These are phyloP conservation scores for Fabriciana adippe DNA, from an alignment of 2,888 invertebrate genomes.

Conservation along the genomic window DNA sequence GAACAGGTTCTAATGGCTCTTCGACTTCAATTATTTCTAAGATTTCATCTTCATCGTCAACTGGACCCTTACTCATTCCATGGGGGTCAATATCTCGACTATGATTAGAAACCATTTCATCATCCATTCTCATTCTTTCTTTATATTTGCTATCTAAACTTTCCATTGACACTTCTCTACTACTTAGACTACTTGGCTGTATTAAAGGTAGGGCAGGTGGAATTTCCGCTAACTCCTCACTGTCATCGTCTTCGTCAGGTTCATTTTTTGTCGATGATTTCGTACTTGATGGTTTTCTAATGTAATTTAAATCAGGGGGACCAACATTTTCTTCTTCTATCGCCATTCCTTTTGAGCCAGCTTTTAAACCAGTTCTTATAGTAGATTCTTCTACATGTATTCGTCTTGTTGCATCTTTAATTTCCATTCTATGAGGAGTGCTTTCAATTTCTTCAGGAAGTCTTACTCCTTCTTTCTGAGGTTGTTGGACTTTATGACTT, in stretches of 20 bases:
- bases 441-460: constrained; percentile 55
- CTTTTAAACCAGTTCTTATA: constrained; percentile 84
- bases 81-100: constrained; percentile 78
- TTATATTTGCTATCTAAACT: constrained; percentile 89
- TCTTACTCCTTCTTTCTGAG: constrained; percentile 59
- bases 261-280: constrained; percentile 71
- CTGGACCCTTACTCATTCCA: constrained; percentile 73
- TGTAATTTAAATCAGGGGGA: constrained; percentile 61
- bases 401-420: constrained; percentile 79
- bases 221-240: constrained; percentile 89
- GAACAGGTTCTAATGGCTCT: constrained; percentile 90
- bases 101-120: constrained; percentile 79
- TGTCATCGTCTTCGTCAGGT: constrained; percentile 88
- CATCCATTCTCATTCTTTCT: constrained; percentile 85
- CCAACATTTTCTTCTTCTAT: constrained; percentile 77
- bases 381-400: constrained; percentile 83
- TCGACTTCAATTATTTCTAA: constrained; percentile 91
- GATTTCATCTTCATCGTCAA: constrained; percentile 85
- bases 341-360: constrained; percentile 72
- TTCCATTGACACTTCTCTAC: constrained; percentile 91
- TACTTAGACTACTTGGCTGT: constrained; percentile 87
- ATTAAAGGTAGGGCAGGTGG: constrained; percentile 91
- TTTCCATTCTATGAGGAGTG: constrained; percentile 67
- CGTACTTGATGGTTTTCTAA: constrained; percentile 53
- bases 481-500: constrained; percentile 61